Conservation (phyloP, 2,113 vertebrate genomes). For the Sebastes schlegelii region DNA sequence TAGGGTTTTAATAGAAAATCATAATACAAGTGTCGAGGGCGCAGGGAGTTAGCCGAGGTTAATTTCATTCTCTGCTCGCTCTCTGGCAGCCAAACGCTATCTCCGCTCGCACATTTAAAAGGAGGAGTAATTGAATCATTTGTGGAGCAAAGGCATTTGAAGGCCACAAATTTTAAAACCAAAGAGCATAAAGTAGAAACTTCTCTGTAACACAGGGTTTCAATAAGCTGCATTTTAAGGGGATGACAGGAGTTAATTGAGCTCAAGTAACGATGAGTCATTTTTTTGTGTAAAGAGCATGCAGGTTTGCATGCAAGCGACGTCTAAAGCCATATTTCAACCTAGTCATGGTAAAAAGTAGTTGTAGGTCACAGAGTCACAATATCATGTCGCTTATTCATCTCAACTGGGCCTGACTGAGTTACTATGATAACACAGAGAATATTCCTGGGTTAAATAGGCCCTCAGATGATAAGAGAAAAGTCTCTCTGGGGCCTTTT, state of each 20-base stretch:
- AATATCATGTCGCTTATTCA: background rate
- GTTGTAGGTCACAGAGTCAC: background rate
- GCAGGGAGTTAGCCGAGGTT: conserved; percentile 66
- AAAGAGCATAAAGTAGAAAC: conserved; percentile 38
- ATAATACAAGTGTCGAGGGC: conserved; percentile 71
- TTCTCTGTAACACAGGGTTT: conserved; percentile 32
- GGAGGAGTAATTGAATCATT: conserved; percentile 79
- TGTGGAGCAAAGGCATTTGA: conserved; percentile 70
- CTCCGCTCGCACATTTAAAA: conserved; percentile 75
- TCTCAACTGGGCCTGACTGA: background rate
- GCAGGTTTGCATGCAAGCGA: background rate
- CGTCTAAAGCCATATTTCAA: background rate
- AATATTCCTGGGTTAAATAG: background rate
- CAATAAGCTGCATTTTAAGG: conserved; percentile 25
- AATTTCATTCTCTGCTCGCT: conserved; percentile 75
- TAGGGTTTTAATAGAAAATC: conserved; percentile 74
- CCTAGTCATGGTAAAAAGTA: background rate
- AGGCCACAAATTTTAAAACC: conserved; percentile 63
- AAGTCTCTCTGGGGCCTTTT: background rate
- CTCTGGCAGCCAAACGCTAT: conserved; percentile 69
- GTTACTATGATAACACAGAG: background rate
- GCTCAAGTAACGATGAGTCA: conserved; percentile 1
- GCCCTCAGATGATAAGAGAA: conserved; percentile 9
- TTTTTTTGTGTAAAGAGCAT: background rate
- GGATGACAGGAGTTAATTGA: conserved; percentile 29